phyloP scores from a whole-genome alignment of 2,888 invertebrate genomes.

The Pachycephus smyrnensis region DNA sequence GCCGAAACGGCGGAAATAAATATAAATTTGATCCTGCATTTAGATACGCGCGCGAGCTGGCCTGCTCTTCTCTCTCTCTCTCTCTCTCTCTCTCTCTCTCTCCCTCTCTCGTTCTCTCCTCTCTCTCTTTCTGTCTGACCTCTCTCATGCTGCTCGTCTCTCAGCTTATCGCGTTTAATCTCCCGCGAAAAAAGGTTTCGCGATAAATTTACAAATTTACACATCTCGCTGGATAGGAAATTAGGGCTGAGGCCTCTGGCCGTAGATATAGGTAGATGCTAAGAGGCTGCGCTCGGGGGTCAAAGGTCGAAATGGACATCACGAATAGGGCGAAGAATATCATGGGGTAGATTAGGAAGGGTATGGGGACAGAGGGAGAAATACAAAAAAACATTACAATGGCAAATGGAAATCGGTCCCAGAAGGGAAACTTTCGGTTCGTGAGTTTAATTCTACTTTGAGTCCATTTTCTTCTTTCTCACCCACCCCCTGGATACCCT shows the following conservation, averaged over 20 bases:
- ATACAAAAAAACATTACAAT: not conserved
- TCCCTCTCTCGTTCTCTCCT: constrained; percentile 7
- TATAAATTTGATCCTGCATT: constrained; percentile 54
- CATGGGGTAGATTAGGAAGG: not conserved
- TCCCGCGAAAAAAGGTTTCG: constrained; percentile 21
- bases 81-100: constrained; percentile 6
- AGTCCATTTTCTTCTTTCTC: not conserved
- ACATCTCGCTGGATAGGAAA: constrained; percentile 22
- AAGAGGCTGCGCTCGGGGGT: too few species aligned
- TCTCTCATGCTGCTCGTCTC: constrained; percentile 1
- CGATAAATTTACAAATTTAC: constrained; percentile 25
- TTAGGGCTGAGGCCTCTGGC: constrained; percentile 5
- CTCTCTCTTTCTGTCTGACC: not conserved
- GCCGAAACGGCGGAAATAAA: constrained; percentile 44
- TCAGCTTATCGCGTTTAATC: constrained; percentile 20
- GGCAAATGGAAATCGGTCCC: not conserved
- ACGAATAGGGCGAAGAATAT: not conserved
- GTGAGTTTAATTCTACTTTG: constrained; percentile 1
- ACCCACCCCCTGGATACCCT: too few species aligned
- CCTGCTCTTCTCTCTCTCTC: constrained; percentile 16
- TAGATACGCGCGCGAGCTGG: constrained; percentile 37
- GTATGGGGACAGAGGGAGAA: not conserved
- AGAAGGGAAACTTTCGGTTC: not conserved
- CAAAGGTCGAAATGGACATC: not conserved
- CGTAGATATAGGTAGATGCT: not conserved